Base-by-base conservation (phyloP, 2,113 vertebrate genomes). In the Corythaeola cristata region DNA sequence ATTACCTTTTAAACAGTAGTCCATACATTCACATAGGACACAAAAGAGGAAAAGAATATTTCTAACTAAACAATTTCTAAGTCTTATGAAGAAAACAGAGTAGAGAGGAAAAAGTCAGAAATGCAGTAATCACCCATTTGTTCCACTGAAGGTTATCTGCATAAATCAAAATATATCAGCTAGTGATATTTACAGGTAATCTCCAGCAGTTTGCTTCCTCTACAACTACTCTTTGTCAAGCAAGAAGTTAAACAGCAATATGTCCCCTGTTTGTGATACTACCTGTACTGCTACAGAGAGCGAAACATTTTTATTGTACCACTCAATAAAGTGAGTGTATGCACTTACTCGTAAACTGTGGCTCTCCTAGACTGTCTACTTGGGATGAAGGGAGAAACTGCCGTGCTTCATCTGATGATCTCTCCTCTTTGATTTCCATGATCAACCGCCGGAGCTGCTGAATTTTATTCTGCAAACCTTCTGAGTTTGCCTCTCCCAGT, bases 351-450 rank as follows among this genome's bases (percentile, higher is more conserved):
- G 98, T 98, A 55, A 98, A 97, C 82, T 97, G 98, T n/a, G 94
- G 80, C 30, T 97, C 96, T 80, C 93, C 94, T 15, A 95, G 21
- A 11, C 89, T 97, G 80, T 96, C 96, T 72, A 41, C 59, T 66
- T 98, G 98, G 44, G 96, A 85, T 18, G 97, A 63, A 33, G 98
- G 93, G 45, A 98, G 97, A 92, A 98, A 98, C 53, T 98, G 98
- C 10, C 45, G 97, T 55, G 96, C 96, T 96, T 98, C 97, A 66
- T 97, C 98, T 75, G 98, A 86, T 15, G 96, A 35, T 52, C 92
- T 96, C 95, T 98, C 98, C 72, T 97, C 98, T 93, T 98, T 98
- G 95, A 98, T 97, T 98, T 98, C 98, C 98, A 98, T 98, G 95
- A 97, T 98, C 76, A 97, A 5, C 30, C 45, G 94, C 80, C 16